These are phyloP conservation scores for Andrena bicolor DNA, from an alignment of 2,888 invertebrate species.

Conservation along the genomic window DNA sequence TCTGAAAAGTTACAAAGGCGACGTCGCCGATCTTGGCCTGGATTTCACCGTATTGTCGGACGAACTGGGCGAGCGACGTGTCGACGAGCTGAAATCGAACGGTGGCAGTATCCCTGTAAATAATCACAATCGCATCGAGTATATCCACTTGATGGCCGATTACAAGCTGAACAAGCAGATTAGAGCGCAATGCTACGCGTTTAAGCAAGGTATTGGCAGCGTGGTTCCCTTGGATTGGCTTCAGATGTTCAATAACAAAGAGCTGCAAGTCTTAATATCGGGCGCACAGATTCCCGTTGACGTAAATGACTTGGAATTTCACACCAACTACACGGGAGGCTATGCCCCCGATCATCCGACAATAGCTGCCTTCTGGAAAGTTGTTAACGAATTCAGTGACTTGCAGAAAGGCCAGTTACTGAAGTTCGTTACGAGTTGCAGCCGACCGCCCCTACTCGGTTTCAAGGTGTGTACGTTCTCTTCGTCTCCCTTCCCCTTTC, in stretches of 20 bases:
- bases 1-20: constrained; percentile 93
- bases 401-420: constrained; percentile 94
- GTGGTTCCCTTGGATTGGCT: constrained; percentile 97
- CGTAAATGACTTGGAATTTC: constrained; percentile 92
- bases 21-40: constrained; percentile 94
- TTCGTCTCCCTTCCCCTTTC: not conserved
- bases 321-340: constrained; percentile 97
- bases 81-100: constrained; percentile 95
- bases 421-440: constrained; percentile 99
- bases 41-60: constrained; percentile 97
- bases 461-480: constrained; percentile 90
- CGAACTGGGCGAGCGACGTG: constrained; percentile 95
- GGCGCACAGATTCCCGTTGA: constrained; percentile 98
- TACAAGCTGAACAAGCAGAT: constrained; percentile 97
- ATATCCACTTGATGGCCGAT: constrained; percentile 98
- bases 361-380: constrained; percentile 95
- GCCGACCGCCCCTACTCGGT: constrained; percentile 97
- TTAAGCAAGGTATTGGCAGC: constrained; percentile 95
- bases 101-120: constrained; percentile 97
- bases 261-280: constrained; percentile 98
- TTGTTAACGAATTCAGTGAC: constrained; percentile 93
- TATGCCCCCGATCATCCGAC: constrained; percentile 94
- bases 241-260: constrained; percentile 96
- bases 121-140: constrained; percentile 96
- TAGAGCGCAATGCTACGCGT: constrained; percentile 93